Evolutionary conservation across 2,113 vertebrate genomes (phyloP).

Genomic region (Bubalus kerabau): DNA sequence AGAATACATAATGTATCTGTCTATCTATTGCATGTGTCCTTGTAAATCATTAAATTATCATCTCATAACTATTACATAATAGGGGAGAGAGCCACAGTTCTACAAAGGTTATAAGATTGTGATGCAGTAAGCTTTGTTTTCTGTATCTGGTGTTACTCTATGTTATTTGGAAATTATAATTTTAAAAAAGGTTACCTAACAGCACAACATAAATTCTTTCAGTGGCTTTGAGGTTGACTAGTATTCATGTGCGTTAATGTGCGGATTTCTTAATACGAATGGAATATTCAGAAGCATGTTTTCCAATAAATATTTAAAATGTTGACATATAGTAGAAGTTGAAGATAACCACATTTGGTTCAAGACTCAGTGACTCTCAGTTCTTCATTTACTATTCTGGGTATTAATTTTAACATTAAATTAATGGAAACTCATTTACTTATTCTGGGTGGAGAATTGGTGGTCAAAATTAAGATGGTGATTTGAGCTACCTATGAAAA

Average conservation of each 20-base stretch:
- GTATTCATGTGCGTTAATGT: background rate
- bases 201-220: background rate
- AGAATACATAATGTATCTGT: background rate
- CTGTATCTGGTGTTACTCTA: background rate
- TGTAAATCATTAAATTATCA: background rate
- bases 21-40: background rate
- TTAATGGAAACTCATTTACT: background rate
- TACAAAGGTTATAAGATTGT: background rate
- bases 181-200: background rate
- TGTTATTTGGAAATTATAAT: conserved; percentile 4
- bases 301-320: conserved; percentile 24
- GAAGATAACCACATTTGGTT: background rate
- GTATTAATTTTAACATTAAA: background rate
- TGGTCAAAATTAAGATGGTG: background rate
- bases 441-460: background rate
- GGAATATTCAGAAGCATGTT: background rate
- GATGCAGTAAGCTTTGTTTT: background rate
- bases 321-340: background rate
- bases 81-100: background rate
- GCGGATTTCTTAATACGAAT: background rate
- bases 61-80: background rate
- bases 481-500: background rate
- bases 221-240: background rate
- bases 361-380: background rate
- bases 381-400: background rate